Percentiles rank a stretch among this genome's conserved stretches.
phyloP scores from a whole-genome alignment of 2,888 invertebrate species.

The Cheilosia urbana region DNA sequence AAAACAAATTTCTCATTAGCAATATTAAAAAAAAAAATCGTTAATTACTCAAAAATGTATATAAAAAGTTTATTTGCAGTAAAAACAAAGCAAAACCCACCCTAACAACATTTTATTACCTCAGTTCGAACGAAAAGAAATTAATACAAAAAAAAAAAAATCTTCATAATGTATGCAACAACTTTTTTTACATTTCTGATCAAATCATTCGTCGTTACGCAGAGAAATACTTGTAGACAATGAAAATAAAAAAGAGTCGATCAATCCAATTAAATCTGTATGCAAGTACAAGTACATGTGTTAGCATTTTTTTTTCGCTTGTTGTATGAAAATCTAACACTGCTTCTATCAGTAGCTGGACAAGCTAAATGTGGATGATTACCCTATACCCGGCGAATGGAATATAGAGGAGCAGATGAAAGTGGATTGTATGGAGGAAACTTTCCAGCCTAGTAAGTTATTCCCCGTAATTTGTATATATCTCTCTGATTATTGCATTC shows the following conservation, averaged over 20 bases:
- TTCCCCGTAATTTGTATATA: conserved; percentile 30
- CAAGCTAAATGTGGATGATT: conserved; percentile 40
- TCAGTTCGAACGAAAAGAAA: conserved; percentile 3
- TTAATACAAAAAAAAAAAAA: background rate
- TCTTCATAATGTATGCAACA: background rate
- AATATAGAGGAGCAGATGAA: background rate
- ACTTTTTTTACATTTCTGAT: background rate
- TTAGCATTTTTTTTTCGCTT: background rate
- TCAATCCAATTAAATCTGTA: conserved; percentile 23
- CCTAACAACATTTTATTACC: background rate
- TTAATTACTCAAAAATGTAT: conserved; percentile 1
- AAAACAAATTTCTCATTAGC: background rate
- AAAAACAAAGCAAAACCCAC: background rate
- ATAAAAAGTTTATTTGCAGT: background rate
- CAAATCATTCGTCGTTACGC: background rate
- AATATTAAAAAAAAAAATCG: conserved; percentile 4
- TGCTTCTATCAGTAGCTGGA: conserved; percentile 3
- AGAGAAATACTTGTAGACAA: conserved; percentile 5
- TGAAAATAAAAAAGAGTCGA: conserved; percentile 1
- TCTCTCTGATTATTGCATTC: conserved; percentile 41
- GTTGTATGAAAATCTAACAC: conserved; percentile 15
- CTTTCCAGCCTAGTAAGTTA: conserved; percentile 37
- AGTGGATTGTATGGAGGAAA: conserved; percentile 1
- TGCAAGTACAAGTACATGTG: conserved; percentile 6
- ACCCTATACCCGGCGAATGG: background rate